A percentile compares a stretch with the other conserved stretches of the same genome.
Conservation (phyloP, 2,888 invertebrate genomes). For the Caenorhabditis sinica region DNA sequence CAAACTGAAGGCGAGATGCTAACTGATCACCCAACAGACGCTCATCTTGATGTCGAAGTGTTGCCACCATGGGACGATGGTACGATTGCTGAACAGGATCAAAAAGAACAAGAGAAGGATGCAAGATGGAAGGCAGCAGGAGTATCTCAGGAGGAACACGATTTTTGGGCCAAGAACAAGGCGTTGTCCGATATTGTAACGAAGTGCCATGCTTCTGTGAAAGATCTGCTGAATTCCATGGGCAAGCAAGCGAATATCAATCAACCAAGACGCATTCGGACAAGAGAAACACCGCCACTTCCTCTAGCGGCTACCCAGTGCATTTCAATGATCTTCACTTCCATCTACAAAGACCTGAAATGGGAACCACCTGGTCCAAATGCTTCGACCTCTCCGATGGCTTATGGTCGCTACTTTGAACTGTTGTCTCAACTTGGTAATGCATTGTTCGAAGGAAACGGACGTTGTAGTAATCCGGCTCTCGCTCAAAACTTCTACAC, state of each 20-base stretch:
- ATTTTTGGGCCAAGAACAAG: conserved; percentile 70
- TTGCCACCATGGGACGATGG: conserved; percentile 51
- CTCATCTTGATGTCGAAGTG: conserved; percentile 35
- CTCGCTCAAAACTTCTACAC: conserved; percentile 75
- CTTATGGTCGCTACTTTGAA: conserved; percentile 60
- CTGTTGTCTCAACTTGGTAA: conserved; percentile 64
- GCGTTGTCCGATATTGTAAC: conserved; percentile 47
- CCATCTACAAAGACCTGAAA: conserved; percentile 70
- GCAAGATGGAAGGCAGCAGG: conserved; percentile 54
- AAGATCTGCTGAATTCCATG: conserved; percentile 66
- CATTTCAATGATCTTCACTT: conserved; percentile 66
- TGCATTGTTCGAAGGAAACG: conserved; percentile 69
- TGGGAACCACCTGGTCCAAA: conserved; percentile 42
- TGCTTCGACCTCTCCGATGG: conserved; percentile 58
- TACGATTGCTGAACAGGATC: not conserved
- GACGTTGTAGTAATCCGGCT: conserved; percentile 37
- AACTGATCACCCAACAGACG: conserved; percentile 29
- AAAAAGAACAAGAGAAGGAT: conserved; percentile 27
- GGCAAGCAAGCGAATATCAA: conserved; percentile 45
- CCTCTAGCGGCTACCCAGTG: conserved; percentile 44
- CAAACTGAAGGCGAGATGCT: conserved; percentile 65
- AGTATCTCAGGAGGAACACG: conserved; percentile 64
- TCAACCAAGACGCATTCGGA: conserved; percentile 18
- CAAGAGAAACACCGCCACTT: conserved; percentile 32
- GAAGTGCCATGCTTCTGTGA: conserved; percentile 53